phyloP scores from a whole-genome alignment of 2,888 invertebrate genomes.

The Isoperla grammatica region DNA sequence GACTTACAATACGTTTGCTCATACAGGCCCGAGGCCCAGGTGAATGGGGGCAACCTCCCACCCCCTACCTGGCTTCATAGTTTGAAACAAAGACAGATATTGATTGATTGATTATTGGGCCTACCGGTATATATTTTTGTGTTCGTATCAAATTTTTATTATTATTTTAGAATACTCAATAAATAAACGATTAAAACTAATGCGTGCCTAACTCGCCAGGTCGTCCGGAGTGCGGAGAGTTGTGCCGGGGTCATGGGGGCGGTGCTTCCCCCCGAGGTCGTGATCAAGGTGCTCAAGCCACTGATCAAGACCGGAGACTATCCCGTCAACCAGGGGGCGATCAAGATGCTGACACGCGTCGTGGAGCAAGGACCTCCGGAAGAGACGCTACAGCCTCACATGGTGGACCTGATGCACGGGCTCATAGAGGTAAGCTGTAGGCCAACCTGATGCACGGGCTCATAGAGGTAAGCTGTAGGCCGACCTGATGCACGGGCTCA shows the following conservation, averaged over 20 bases:
- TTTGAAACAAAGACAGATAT: too few species aligned
- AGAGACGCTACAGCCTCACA: conserved; percentile 62
- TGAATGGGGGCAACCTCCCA: too few species aligned
- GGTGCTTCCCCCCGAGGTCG: conserved; percentile 73
- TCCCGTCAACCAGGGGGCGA: conserved; percentile 85
- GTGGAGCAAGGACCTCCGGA: conserved; percentile 70
- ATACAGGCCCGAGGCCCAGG: too few species aligned
- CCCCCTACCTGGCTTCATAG: too few species aligned
- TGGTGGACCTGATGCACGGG: conserved; percentile 79
- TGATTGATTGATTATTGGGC: too few species aligned
- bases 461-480: conserved; percentile 72
- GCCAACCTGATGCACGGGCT: conserved; percentile 82
- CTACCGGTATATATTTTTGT: too few species aligned
- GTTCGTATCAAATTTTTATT: too few species aligned
- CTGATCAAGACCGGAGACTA: conserved; percentile 82
- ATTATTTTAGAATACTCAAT: too few species aligned
- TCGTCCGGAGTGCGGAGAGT: conserved; percentile 79
- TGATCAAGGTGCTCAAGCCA: conserved; percentile 70
- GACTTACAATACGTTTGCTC: too few species aligned
- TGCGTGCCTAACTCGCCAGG: too few species aligned
- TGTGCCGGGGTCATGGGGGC: conserved; percentile 72
- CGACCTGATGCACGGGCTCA: too few species aligned
- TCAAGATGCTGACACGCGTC: conserved; percentile 84
- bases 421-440: conserved; percentile 74
- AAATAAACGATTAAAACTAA: too few species aligned